phyloP scores from a whole-genome alignment of 23 tunicate genomes.

The Oikopleura dioica region DNA sequence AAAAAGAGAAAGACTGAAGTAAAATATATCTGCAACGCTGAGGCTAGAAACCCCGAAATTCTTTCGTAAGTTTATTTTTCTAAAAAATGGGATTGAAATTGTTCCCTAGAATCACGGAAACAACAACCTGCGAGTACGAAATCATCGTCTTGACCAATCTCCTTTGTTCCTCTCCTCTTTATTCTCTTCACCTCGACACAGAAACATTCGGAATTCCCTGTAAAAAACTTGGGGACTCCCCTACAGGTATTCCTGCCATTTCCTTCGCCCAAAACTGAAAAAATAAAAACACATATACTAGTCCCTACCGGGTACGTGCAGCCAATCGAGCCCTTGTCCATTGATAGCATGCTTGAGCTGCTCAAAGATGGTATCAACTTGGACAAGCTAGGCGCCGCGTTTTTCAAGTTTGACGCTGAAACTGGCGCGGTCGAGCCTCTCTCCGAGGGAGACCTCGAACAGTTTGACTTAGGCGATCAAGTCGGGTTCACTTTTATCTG shows the following conservation, averaged over 20 bases:
- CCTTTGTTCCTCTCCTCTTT: constrained; percentile 50
- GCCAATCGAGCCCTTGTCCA: no score
- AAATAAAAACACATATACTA: no score
- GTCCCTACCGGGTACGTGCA: no score
- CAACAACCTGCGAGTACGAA: constrained; percentile 80
- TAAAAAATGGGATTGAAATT: background rate
- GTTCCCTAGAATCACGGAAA: constrained; percentile 34
- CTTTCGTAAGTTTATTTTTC: background rate
- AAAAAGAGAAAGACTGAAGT: constrained; percentile 26
- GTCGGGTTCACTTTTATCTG: no score
- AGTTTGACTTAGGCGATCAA: no score
- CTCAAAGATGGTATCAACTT: no score
- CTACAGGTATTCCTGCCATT: constrained; percentile 10
- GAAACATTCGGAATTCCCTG: constrained; percentile 11
- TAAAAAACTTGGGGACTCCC: background rate
- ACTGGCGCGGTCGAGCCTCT: no score
- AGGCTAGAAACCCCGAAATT: constrained; percentile 8
- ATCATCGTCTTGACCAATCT: constrained; percentile 33
- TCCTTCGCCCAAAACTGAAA: no score
- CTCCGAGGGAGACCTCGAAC: no score
- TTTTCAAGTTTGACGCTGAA: no score
- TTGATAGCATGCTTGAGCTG: no score
- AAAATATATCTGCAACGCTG: constrained; percentile 39
- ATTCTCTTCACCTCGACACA: constrained; percentile 6
- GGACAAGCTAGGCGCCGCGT: no score